Percentiles rank a stretch among this genome's conserved stretches.
Conservation (phyloP, 1,140 invertebrate genomes). For the Zaprionus capensis region DNA sequence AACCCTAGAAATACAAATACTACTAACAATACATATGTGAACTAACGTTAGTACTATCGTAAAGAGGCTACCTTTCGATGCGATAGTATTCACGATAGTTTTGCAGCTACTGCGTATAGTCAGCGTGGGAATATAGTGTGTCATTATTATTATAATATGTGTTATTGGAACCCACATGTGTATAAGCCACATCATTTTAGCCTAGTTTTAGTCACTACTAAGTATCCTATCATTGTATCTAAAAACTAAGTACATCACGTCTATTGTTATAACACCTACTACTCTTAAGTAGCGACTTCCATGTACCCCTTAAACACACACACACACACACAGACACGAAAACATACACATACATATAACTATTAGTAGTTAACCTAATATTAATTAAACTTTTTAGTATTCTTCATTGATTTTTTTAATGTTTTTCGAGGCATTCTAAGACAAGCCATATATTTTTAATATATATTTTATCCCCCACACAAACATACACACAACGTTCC, state of each 20-base stretch:
- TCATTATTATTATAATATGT: slow-evolving; percentile 26
- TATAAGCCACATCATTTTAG: slow-evolving; percentile 40
- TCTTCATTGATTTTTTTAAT: slow-evolving; percentile 37
- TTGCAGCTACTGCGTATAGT: slow-evolving; percentile 22
- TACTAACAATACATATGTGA: background rate
- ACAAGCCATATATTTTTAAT: slow-evolving; percentile 24
- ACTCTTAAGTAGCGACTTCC: slow-evolving; percentile 21
- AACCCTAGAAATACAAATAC: slow-evolving; percentile 20
- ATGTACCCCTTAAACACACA: background rate
- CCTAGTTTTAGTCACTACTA: slow-evolving; percentile 24
- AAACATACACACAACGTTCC: slow-evolving; percentile 31
- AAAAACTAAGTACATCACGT: slow-evolving; percentile 27
- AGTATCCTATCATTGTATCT: slow-evolving; percentile 30
- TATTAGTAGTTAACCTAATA: slow-evolving; percentile 29
- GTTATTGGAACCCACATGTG: slow-evolving; percentile 19
- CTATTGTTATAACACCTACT: slow-evolving; percentile 19
- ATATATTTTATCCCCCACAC: slow-evolving; percentile 12
- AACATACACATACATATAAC: slow-evolving; percentile 2
- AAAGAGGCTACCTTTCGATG: background rate
- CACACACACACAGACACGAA: background rate
- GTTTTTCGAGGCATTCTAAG: slow-evolving; percentile 12
- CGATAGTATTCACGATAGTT: background rate
- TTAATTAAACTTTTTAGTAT: slow-evolving; percentile 11
- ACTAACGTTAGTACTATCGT: slow-evolving; percentile 1
- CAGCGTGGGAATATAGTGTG: slow-evolving; percentile 10